phyloP scores from a whole-genome alignment of 2,797 vertebrate species.

The Natrix natrix region DNA sequence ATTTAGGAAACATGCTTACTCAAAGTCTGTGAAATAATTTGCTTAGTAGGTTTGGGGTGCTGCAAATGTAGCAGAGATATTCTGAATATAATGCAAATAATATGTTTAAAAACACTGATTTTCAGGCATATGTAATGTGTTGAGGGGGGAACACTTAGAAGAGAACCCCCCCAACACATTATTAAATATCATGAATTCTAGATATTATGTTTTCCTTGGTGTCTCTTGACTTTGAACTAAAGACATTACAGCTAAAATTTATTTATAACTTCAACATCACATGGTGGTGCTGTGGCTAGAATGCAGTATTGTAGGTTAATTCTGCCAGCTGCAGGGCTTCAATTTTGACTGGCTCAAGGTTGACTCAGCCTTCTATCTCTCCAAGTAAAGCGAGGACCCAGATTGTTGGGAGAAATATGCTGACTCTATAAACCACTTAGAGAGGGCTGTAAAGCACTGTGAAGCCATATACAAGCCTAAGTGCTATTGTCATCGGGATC shows the following conservation, averaged over 20 bases:
- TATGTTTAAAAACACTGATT: neutral
- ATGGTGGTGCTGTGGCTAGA: neutral
- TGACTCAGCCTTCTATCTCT: neutral
- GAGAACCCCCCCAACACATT: neutral
- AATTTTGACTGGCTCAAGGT: neutral
- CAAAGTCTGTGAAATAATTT: neutral
- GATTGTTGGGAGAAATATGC: neutral
- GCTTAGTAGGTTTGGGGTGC: neutral
- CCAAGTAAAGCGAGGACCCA: neutral
- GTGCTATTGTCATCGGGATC: neutral
- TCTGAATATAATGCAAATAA: neutral
- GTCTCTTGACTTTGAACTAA: neutral
- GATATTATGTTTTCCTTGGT: neutral
- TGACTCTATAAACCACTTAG: neutral
- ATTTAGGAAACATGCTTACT: neutral
- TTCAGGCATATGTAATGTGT: neutral
- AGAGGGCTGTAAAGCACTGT: neutral
- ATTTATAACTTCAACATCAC: neutral
- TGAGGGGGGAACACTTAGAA: neutral
- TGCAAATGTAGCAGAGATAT: neutral
- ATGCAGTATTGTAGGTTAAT: neutral
- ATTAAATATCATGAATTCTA: neutral
- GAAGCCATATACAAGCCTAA: neutral
- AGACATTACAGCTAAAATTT: neutral
- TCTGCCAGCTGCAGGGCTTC: neutral